Evolutionary conservation across 1,140 invertebrate species (phyloP).

Genomic region (Elysia chlorotica): DNA sequence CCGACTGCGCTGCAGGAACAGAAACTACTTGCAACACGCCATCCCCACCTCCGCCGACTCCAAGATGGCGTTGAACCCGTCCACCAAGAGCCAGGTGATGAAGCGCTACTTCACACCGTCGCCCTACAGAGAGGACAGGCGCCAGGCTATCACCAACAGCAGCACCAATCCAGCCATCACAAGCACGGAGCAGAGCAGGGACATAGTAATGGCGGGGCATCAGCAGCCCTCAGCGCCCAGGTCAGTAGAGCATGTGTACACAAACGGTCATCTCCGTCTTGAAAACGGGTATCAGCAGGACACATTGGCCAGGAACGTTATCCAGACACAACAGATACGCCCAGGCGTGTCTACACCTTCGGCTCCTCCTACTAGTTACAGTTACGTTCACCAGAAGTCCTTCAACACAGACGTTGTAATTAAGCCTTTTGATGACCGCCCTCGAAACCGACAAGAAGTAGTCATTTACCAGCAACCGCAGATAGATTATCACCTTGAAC

Average conservation of each 20-base stretch:
- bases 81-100: constrained; percentile 22
- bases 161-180: not conserved
- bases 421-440: too few species aligned
- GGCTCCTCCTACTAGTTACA: too few species aligned
- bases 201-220: not conserved
- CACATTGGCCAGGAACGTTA: not conserved
- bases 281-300: not conserved
- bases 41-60: constrained; percentile 27
- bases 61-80: constrained; percentile 23
- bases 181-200: not conserved
- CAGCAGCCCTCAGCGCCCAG: not conserved
- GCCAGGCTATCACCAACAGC: constrained; percentile 5
- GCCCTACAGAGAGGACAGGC: constrained; percentile 18
- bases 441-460: too few species aligned
- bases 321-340: not conserved
- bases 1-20: constrained; percentile 10
- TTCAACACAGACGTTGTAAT: too few species aligned
- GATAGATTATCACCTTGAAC: too few species aligned
- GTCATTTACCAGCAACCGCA: too few species aligned
- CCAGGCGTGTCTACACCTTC: too few species aligned
- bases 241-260: not conserved
- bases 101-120: constrained; percentile 20
- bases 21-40: constrained; percentile 11
- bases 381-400: too few species aligned
- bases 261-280: not conserved